Percentiles rank a stretch among this genome's conserved stretches.
Conservation (phyloP, 2,888 invertebrate species). For the Apamea anceps region DNA sequence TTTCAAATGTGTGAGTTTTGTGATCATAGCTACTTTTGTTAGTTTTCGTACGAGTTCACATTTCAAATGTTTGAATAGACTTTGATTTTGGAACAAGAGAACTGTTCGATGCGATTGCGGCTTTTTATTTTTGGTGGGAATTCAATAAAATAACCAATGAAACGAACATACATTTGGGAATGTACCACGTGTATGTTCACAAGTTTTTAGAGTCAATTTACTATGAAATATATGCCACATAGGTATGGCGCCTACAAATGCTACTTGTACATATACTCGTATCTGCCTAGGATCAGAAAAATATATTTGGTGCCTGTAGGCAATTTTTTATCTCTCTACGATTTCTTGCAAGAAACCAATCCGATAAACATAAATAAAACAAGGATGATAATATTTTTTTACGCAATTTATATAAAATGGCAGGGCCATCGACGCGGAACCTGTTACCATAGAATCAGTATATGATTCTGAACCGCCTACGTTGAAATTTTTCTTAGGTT, state of each 20-base stretch:
- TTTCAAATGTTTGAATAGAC: conserved; percentile 34
- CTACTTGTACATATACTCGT: too few species aligned
- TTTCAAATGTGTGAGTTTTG: conserved; percentile 42
- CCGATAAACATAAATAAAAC: background rate
- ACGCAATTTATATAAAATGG: background rate
- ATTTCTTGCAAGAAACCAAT: background rate
- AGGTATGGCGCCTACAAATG: background rate
- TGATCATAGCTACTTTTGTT: conserved; percentile 13
- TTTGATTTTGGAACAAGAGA: conserved; percentile 27
- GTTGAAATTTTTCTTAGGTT: too few species aligned
- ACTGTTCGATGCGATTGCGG: conserved; percentile 7
- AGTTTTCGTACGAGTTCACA: conserved; percentile 24
- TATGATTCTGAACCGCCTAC: too few species aligned
- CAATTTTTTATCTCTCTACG: background rate
- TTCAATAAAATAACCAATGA: background rate
- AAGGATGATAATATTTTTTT: background rate
- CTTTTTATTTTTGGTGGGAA: background rate
- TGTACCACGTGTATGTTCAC: background rate
- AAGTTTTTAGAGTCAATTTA: conserved; percentile 1
- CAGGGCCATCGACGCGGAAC: too few species aligned
- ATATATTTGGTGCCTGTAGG: background rate
- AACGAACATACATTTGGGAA: background rate
- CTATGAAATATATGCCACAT: background rate
- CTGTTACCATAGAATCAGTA: too few species aligned
- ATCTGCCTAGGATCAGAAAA: too few species aligned